Evolutionary conservation across 2,113 vertebrate genomes (phyloP), one percentile per base, ranked within the genome.

Genomic region (Percina caprodes): DNA sequence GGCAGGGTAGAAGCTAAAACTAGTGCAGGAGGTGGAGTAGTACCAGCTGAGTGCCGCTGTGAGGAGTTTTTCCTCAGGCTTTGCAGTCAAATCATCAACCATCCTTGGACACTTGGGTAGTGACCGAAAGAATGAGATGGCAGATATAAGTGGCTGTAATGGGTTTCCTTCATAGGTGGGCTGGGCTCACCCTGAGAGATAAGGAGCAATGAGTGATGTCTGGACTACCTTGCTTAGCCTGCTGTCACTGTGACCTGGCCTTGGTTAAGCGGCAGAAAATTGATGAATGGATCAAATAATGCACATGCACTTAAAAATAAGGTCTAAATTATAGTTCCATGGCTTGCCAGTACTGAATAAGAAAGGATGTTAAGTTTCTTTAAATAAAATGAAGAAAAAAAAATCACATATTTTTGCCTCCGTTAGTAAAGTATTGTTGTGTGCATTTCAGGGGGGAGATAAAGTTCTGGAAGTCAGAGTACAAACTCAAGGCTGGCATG

Each of bases 401-500:
- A 51, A 67, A 33, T 35, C 21, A 26, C 6, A 3, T 30, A 30
- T 30, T 30, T 69, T 12, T 19, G 21, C 33, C n/a, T 33, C 23
- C 13, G 33, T 46, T n/a, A 39, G 48, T 51, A 1, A 74, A 52
- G 30, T 30, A 23, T 39, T 55, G 39, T 19, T 69, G 60, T 70
- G 5, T 21, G 56, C 49, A 71, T 82, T 56, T 56, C 12, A 69
- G 14, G 54, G 33, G 33, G 1, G 18, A 63, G n/a, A 71, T 49
- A 62, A 74, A 84, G 9, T 52, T 65, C 51, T 67, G 49, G 12
- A 26, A 58, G 39, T 75, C 15, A 52, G 52, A 65, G 74, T 21
- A 42, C 30, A 76, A 48, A 49, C 35, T 74, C 24, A 60, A 56
- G 79, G 69, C 9, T 79, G 1, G 18, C 69, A 68, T 78, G 60